Evolutionary conservation across 1,140 invertebrate genomes (phyloP).

Genomic region (Idris sp.): DNA sequence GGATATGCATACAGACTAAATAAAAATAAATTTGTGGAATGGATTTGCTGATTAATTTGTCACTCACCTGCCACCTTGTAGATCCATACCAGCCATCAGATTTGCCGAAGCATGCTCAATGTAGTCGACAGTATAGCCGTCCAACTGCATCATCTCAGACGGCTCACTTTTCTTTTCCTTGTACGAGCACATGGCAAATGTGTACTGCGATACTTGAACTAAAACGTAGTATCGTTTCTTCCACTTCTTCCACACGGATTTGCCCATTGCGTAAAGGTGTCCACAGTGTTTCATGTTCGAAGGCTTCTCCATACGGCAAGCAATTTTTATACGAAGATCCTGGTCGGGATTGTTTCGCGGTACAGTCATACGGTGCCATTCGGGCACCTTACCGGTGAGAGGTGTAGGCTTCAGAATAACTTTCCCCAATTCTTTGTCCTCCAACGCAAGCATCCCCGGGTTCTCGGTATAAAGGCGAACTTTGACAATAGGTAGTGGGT

Average conservation of each 20-base stretch:
- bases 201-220: constrained; percentile 99
- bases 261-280: constrained; percentile 95
- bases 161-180: constrained; percentile 99
- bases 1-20: too few relatives aligned
- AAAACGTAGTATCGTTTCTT: constrained; percentile 98
- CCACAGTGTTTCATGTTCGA: constrained; percentile 98
- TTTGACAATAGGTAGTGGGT: constrained; percentile 97
- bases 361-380: constrained; percentile 98
- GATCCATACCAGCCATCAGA: constrained; percentile 91
- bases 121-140: constrained; percentile 99
- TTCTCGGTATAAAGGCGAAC: constrained; percentile 98
- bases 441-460: constrained; percentile 96
- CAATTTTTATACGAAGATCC: constrained; percentile 97
- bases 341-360: constrained; percentile 96
- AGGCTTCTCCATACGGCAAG: constrained; percentile 98
- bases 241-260: constrained; percentile 99
- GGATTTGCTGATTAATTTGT: too few relatives aligned
- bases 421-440: constrained; percentile 99
- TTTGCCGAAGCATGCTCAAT: constrained; percentile 95
- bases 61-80: constrained; percentile 75
- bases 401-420: constrained; percentile 95
- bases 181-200: constrained; percentile 99
- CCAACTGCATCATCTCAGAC: constrained; percentile 99
- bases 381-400: constrained; percentile 93
- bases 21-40: too few relatives aligned